Evolutionary conservation across 1,140 invertebrate genomes (phyloP).

Genomic region (Drosophila navojoa): DNA sequence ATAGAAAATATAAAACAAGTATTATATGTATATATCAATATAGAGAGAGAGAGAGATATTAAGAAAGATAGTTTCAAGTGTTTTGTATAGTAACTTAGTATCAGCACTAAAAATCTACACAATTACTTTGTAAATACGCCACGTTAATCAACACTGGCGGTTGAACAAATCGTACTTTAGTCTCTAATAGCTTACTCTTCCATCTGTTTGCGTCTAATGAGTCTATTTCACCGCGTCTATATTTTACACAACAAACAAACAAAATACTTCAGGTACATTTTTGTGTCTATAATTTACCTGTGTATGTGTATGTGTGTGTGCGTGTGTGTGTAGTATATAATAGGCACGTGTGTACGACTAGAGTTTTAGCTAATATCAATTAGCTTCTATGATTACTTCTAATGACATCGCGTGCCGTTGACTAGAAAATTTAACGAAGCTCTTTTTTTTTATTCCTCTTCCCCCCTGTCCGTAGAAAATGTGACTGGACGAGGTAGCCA

Average conservation of each 20-base stretch:
- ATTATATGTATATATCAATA: too few species aligned
- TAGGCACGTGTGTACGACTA: conserved; percentile 13
- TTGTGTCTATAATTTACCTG: not conserved
- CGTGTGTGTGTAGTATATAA: not conserved
- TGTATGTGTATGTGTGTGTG: too few species aligned
- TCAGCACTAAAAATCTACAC: too few species aligned
- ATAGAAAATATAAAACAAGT: too few species aligned
- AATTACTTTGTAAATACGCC: too few species aligned
- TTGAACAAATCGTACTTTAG: not conserved
- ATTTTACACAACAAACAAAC: not conserved
- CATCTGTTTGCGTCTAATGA: not conserved
- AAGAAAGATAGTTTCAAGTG: too few species aligned
- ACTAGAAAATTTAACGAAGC: not conserved
- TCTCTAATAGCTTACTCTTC: not conserved
- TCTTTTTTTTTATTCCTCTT: not conserved
- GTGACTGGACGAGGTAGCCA: not conserved
- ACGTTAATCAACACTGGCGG: too few species aligned
- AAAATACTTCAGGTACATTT: not conserved
- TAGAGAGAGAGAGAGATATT: too few species aligned
- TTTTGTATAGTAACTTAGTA: too few species aligned
- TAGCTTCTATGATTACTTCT: conserved; percentile 58
- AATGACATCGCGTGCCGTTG: conserved; percentile 62
- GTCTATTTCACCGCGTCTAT: not conserved
- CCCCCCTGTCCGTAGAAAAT: too few species aligned
- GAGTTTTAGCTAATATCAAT: conserved; percentile 39